These are phyloP conservation scores for Diaprepes abbreviatus DNA, from an alignment of 2,888 invertebrate genomes.

Conservation along the genomic window DNA sequence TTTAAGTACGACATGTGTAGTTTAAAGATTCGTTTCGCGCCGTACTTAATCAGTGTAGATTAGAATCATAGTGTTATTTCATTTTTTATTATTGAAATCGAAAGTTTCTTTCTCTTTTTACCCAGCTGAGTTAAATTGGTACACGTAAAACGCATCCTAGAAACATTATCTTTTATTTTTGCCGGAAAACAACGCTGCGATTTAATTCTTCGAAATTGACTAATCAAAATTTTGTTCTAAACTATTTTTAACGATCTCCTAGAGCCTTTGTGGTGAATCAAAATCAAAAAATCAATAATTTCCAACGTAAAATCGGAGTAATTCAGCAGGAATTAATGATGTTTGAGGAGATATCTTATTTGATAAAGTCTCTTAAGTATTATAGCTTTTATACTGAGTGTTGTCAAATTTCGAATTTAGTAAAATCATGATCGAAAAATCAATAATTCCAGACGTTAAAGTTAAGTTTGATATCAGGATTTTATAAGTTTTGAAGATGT, in stretches of 20 bases:
- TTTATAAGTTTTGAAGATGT: not conserved
- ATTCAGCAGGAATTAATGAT: not conserved
- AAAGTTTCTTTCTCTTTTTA: not conserved
- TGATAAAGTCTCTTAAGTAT: not conserved
- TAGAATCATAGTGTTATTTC: not conserved
- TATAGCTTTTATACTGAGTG: not conserved
- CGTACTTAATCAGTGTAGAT: not conserved
- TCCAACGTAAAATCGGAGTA: slow-evolving; percentile 1
- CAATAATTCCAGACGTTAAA: slow-evolving; percentile 34
- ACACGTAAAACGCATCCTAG: too few relatives aligned
- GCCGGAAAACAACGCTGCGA: not conserved
- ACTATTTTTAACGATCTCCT: not conserved
- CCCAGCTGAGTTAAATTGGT: too few relatives aligned
- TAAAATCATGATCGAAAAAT: slow-evolving; percentile 23
- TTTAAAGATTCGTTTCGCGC: too few relatives aligned
- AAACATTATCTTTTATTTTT: not conserved
- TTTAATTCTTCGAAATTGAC: not conserved
- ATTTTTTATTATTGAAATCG: not conserved
- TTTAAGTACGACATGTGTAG: not conserved
- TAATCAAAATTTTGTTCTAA: slow-evolving; percentile 14
- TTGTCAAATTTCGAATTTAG: slow-evolving; percentile 9
- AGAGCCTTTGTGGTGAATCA: slow-evolving; percentile 19
- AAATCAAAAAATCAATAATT: slow-evolving; percentile 22
- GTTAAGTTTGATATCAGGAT: slow-evolving; percentile 18
- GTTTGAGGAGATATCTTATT: not conserved